Percentiles rank a stretch among this genome's conserved stretches.
Conservation (phyloP, 1,140 invertebrate genomes). For the Calosoma granatense region DNA sequence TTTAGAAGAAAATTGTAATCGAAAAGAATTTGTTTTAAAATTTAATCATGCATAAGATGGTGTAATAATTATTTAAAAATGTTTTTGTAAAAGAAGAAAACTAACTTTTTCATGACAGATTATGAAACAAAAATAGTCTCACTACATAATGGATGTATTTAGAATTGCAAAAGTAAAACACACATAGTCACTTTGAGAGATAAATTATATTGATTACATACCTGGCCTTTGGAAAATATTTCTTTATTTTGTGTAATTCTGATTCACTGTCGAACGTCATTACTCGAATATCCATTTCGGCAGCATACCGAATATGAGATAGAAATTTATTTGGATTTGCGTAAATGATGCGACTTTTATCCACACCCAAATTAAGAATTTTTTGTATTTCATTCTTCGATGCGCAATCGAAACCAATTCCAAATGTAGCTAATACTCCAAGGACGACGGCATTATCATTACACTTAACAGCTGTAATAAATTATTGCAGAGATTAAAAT, state of each 20-base stretch:
- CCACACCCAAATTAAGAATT: constrained; percentile 68
- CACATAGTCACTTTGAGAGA: too few relatives aligned
- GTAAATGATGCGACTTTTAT: constrained; percentile 81
- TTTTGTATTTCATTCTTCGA: constrained; percentile 88
- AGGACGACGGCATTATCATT: constrained; percentile 80
- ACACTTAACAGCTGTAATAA: constrained; percentile 84
- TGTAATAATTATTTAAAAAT: not conserved
- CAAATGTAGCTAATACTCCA: constrained; percentile 73
- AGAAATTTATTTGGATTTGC: constrained; percentile 95
- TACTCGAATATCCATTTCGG: constrained; percentile 57
- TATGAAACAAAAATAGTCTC: too few relatives aligned
- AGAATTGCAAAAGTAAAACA: too few relatives aligned
- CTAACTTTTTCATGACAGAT: too few relatives aligned
- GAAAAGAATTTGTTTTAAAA: too few relatives aligned
- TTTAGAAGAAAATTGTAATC: too few relatives aligned
- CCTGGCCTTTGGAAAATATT: constrained; percentile 71
- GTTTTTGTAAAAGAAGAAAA: too few relatives aligned
- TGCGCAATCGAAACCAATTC: constrained; percentile 91
- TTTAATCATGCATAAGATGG: constrained; percentile 10
- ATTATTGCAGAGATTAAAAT: too few relatives aligned
- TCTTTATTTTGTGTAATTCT: constrained; percentile 88
- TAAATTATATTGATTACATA: constrained; percentile 42
- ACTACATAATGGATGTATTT: too few relatives aligned
- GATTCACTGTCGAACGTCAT: constrained; percentile 97
- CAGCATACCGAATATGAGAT: constrained; percentile 85